phyloP scores from a whole-genome alignment of 2,113 vertebrate genomes.

The Delphinus delphis region DNA sequence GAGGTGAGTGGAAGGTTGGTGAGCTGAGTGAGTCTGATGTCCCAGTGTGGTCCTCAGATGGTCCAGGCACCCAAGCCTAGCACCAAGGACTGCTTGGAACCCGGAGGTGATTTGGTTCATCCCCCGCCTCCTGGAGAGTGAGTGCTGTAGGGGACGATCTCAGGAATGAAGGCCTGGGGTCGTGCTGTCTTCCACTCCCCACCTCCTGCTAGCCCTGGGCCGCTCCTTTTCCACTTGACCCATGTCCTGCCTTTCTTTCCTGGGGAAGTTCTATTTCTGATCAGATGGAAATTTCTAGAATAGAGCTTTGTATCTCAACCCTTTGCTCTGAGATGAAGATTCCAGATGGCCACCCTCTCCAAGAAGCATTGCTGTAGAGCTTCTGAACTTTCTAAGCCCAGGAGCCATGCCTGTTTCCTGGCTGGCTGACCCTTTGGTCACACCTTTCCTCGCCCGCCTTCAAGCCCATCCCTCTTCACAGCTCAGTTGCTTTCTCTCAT shows the following conservation, averaged over 20 bases:
- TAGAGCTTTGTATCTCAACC: background rate
- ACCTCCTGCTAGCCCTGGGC: background rate
- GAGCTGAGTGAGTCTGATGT: background rate
- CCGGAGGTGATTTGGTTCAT: background rate
- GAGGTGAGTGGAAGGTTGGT: background rate
- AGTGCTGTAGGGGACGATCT: background rate
- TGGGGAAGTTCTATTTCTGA: background rate
- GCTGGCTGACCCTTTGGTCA: background rate
- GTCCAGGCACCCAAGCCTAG: background rate
- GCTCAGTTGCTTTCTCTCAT: background rate
- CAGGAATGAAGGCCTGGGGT: background rate
- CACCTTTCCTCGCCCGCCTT: background rate
- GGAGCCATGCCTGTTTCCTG: background rate
- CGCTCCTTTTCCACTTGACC: background rate
- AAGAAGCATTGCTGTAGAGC: background rate
- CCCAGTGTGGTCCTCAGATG: background rate
- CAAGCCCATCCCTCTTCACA: background rate
- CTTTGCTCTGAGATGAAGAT: background rate
- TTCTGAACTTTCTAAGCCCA: background rate
- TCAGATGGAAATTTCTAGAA: background rate
- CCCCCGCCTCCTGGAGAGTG: background rate
- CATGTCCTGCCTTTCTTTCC: background rate
- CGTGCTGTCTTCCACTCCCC: background rate
- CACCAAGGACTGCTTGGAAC: background rate
- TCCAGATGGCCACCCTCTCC: background rate